phyloP scores from a whole-genome alignment of 2,113 vertebrate species.

The Coptodon rendalli region DNA sequence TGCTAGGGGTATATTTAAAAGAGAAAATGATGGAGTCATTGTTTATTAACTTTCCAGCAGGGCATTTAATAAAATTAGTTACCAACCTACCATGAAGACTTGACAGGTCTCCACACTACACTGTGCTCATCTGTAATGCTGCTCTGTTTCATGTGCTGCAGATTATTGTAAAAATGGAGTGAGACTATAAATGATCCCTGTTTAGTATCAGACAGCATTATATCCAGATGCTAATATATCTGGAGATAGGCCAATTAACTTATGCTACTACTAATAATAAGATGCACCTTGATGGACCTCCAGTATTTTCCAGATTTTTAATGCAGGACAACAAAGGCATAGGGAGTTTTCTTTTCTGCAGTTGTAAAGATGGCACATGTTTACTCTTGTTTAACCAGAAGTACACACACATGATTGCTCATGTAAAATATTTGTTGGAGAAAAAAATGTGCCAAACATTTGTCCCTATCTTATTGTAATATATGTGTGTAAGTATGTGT shows the following conservation, averaged over 20 bases:
- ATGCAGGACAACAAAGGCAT: neutral
- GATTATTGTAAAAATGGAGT: neutral
- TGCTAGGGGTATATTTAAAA: neutral
- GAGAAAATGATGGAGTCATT: neutral
- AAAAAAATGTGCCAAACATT: constrained; percentile 41
- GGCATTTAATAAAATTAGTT: neutral
- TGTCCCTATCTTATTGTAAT: neutral
- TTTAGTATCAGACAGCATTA: neutral
- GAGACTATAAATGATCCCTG: neutral
- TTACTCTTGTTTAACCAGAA: neutral
- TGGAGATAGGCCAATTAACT: neutral
- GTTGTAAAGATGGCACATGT: neutral
- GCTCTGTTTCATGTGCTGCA: neutral
- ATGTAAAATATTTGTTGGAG: neutral
- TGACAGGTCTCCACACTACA: neutral
- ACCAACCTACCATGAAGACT: neutral
- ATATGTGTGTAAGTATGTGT: neutral
- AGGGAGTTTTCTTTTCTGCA: neutral
- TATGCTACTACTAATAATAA: neutral
- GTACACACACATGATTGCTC: neutral
- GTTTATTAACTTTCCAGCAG: neutral
- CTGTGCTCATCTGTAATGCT: neutral
- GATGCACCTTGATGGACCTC: neutral
- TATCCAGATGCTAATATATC: neutral
- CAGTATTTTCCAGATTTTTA: neutral